Conservation (phyloP, 1,140 invertebrate species). For the Ctenoplectra terminalis region DNA sequence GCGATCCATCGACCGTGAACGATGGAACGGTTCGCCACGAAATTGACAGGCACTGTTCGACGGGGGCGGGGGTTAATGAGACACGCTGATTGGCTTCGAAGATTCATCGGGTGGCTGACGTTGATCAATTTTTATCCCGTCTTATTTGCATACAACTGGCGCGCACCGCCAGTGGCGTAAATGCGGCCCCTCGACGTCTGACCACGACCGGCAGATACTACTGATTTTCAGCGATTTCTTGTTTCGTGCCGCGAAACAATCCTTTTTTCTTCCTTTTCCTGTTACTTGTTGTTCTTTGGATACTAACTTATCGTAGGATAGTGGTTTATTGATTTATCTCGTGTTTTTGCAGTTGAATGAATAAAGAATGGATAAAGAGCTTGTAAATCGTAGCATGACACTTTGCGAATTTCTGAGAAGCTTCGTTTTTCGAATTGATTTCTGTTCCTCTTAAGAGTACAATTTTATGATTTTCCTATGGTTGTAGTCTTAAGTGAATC, state of each 20-base stretch:
- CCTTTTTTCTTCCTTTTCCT: neutral
- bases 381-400: no score
- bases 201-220: conserved; percentile 38
- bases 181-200: conserved; percentile 27
- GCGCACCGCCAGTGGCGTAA: conserved; percentile 65
- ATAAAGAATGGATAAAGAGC: no score
- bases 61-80: conserved; percentile 74
- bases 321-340: no score
- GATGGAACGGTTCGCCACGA: conserved; percentile 28
- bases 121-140: conserved; percentile 74
- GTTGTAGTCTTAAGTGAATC: neutral
- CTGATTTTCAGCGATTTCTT: conserved; percentile 22
- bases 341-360: neutral
- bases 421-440: no score
- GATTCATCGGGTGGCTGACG: conserved; percentile 73
- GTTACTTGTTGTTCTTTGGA: neutral
- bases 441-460: no score
- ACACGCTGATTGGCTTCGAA: conserved; percentile 74
- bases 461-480: no score
- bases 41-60: conserved; percentile 69
- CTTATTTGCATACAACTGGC: conserved; percentile 75
- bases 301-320: no score
- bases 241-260: neutral
- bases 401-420: no score
- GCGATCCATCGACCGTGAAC: conserved; percentile 9